These are phyloP conservation scores for Meiosimyza decipiens DNA, from an alignment of 2,888 invertebrate genomes.

Conservation along the genomic window DNA sequence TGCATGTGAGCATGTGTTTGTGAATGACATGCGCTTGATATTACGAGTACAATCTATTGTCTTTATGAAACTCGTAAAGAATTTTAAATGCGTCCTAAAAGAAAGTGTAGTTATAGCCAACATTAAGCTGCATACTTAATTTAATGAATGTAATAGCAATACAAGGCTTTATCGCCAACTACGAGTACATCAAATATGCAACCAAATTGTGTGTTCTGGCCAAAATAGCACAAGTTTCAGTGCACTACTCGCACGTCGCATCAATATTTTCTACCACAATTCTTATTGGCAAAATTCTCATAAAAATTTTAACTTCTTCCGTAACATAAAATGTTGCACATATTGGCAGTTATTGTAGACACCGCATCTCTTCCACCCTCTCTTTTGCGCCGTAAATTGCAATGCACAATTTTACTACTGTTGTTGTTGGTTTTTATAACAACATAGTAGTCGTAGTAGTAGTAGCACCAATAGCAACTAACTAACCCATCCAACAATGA, in stretches of 20 bases:
- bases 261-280: no score
- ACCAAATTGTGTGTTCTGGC: not conserved
- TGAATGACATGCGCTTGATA: not conserved
- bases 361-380: no score
- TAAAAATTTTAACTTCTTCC: no score
- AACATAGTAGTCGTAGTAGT: not conserved
- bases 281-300: no score
- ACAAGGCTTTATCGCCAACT: not conserved
- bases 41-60: not conserved
- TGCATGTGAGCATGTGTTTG: not conserved
- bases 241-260: not conserved
- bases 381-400: no score
- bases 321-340: no score
- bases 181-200: not conserved
- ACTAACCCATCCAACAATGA: not conserved
- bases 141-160: no score
- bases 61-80: slow-evolving; percentile 9
- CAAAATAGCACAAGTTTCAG: not conserved
- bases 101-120: not conserved
- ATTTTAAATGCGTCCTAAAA: slow-evolving; percentile 6
- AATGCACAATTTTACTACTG: no score
- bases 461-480: not conserved
- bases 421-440: no score
- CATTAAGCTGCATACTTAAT: not conserved
- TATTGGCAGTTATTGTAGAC: no score